Evolutionary conservation across 2,113 vertebrate species (phyloP), one percentile per base, ranked within the genome.

Genomic region (Lynx canadensis): DNA sequence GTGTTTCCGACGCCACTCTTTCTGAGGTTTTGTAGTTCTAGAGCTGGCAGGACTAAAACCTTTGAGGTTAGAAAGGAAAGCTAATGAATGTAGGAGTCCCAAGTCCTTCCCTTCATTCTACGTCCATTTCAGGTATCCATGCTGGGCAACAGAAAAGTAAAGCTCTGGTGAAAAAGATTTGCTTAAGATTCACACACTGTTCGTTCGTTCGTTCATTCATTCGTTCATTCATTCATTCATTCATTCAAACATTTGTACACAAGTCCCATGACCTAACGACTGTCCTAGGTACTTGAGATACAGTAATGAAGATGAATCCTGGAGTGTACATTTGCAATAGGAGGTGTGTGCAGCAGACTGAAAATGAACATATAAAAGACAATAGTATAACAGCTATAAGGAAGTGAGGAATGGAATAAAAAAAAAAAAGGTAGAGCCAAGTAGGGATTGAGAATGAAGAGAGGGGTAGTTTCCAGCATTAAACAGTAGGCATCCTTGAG

Each of bases 91-190:
- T 55, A 66, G 73, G 12, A 50, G 57, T 48, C 29, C 79, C 60
- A 91, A 89, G 57, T 89, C 36, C 71, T 89, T 36, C 66, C 38
- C 84, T 92, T 80, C 69, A 79, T 12, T 80, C 55, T 81, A 60
- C n/a, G 36, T 87, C 71, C 14, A 3, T 38, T 93, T 66, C 2
- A 89, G 52, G 12, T 4, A 86, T 33, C 66, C 81, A 96, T 27
- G 25, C 23, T 84, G 60, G 14, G 18, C 68, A 97, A 91, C 31
- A 36, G 48, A 14, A 97, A 92, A 96, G 63, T 31, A 91, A 95
- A 89, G 27, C 79, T 31, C 38, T 81, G 45, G n/a, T 92, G 13
- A 45, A 36, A 94, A 97, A 87, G 50, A 71, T 55, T 18, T 57
- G 23, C 50, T 87, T 74, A 57, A 8, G 19, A 7, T 89, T 92